Evolutionary conservation across 30 jellyfish, hydroid and myxozoan species (phyloP), one percentile per base, ranked within the genome.

Genomic region (Aurelia aurita): DNA sequence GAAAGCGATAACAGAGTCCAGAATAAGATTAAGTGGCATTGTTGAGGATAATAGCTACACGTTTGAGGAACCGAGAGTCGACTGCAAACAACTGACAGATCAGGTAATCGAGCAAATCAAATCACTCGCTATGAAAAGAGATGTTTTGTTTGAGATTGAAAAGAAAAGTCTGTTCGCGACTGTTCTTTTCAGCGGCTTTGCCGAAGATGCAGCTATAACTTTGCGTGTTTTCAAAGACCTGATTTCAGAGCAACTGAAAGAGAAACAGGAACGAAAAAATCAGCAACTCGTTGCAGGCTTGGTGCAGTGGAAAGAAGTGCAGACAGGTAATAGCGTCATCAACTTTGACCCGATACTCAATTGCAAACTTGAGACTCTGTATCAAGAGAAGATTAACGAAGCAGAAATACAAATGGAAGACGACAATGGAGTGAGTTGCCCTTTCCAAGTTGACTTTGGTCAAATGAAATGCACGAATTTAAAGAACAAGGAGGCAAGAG

Each of bases 231-330:
- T 77, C 45, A 47, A 77, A 12, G 57, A 13, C 0, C 5, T 77
- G 53, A 49, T 68, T 20, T 6, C 23, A 23, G 79, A 61, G 18
- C 22, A 35, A 23, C 19, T 23, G 18, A 54, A 59, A 5, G 69
- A 43, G 34, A 51, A 61, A 8, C 71, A 62, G 27, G 61, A 47
- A 13, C 63, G 53, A 23, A 68, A 60, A 34, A 77, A 34, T n/a
- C 69, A 77, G 46, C 71, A 77, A 39, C 63, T 27, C 20, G 65
- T 77, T 11, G 71, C 71, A 8, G 63, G 47, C 0, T 77, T 59
- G 46, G 76, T 77, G 63, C 89, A 77, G 47, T 77, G 89, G 89
- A 57, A 57, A 62, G 89, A 77, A 27, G 44, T 8, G 12, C 79
- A n/a, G n/a, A n/a, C n/a, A n/a, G n/a, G n/a, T n/a, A n/a, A n/a